These are phyloP conservation scores for Coronaproctus castanopsis DNA, from an alignment of 2,888 invertebrate species.

Conservation along the genomic window DNA sequence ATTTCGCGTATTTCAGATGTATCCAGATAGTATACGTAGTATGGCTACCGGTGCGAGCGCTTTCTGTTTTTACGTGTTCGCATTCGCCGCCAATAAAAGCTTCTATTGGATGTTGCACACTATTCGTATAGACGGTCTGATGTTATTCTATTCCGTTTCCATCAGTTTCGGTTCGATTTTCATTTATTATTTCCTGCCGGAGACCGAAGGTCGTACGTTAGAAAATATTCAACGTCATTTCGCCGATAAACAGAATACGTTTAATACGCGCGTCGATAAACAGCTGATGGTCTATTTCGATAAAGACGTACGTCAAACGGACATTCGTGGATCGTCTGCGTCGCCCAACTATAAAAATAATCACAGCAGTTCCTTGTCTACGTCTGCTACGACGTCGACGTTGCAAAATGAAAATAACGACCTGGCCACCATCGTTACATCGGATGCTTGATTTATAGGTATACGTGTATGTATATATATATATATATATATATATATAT, in stretches of 20 bases:
- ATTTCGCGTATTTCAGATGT: constrained; percentile 29
- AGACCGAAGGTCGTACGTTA: constrained; percentile 59
- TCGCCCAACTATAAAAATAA: too few relatives aligned
- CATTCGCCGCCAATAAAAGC: constrained; percentile 51
- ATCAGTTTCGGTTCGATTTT: constrained; percentile 39
- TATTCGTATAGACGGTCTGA: constrained; percentile 19
- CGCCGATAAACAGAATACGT: constrained; percentile 33
- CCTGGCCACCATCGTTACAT: too few relatives aligned
- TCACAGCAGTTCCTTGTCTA: too few relatives aligned
- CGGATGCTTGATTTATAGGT: too few relatives aligned
- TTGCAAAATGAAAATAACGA: too few relatives aligned
- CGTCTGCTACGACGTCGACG: too few relatives aligned
- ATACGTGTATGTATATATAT: too few relatives aligned
- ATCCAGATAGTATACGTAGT: constrained; percentile 43
- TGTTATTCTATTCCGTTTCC: constrained; percentile 22
- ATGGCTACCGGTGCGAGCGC: constrained; percentile 51
- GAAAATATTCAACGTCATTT: constrained; percentile 50
- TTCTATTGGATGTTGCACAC: constrained; percentile 27
- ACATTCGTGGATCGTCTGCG: too few relatives aligned
- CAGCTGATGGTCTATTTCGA: background rate
- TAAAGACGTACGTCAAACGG: too few relatives aligned
- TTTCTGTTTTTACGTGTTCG: constrained; percentile 52
- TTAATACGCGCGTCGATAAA: constrained; percentile 19
- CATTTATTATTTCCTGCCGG: constrained; percentile 50
- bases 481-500: too few relatives aligned